Evolutionary conservation across 2,113 vertebrate species (phyloP).

Genomic region (Fulica atra): DNA sequence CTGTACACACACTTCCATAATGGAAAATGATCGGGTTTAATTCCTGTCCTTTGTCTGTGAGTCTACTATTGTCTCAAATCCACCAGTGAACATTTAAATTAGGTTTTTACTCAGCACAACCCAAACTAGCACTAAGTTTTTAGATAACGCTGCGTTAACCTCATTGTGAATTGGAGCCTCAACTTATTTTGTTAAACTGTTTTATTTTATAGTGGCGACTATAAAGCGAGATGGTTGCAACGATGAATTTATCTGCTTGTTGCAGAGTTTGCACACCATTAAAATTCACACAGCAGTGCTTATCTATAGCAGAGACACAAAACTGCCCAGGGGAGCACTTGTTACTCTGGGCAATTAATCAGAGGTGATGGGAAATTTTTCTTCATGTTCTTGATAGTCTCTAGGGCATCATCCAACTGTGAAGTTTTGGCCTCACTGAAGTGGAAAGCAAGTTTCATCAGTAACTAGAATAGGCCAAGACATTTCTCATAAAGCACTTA

Average conservation of each 20-base stretch:
- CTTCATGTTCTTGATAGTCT: conserved; percentile 43
- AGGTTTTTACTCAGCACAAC: background rate
- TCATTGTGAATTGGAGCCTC: background rate
- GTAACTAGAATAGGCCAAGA: conserved; percentile 46
- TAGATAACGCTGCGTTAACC: background rate
- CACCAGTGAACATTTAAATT: background rate
- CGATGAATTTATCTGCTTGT: background rate
- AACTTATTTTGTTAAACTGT: background rate
- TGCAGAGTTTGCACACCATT: background rate
- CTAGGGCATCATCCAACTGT: conserved; percentile 45
- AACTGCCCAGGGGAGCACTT: conserved; percentile 15
- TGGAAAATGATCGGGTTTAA: background rate
- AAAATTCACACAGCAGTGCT: background rate
- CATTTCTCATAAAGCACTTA: conserved; percentile 60
- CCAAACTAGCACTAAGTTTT: background rate
- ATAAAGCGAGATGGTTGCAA: background rate
- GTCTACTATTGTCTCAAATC: background rate
- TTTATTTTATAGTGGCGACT: background rate
- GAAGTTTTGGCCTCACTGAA: conserved; percentile 52
- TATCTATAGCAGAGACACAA: conserved; percentile 12
- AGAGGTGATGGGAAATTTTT: conserved; percentile 60
- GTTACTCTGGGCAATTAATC: conserved; percentile 46
- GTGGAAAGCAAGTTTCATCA: conserved; percentile 53
- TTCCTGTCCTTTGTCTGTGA: background rate
- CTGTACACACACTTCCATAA: background rate